Conservation (phyloP, 2,888 invertebrate genomes). For the Tigriopus californicus region DNA sequence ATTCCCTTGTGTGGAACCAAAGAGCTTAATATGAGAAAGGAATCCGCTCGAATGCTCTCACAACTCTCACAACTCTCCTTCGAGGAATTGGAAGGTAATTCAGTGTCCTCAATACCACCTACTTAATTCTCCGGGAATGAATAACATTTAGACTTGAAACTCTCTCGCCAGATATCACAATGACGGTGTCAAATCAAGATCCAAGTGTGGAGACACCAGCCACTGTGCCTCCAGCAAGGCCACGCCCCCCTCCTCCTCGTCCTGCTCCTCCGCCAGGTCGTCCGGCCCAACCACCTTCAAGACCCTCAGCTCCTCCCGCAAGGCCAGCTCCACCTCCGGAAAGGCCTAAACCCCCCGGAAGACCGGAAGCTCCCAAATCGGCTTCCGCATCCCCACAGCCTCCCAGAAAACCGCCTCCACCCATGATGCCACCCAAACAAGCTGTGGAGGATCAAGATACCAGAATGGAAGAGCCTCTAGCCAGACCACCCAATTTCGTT, state of each 20-base stretch:
- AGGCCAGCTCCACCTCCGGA: constrained; percentile 32
- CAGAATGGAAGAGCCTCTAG: constrained; percentile 21
- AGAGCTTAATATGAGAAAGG: constrained; percentile 5
- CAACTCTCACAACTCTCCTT: constrained; percentile 6
- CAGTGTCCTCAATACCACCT: background rate
- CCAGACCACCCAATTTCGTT: constrained; percentile 17
- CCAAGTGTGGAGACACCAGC: constrained; percentile 34
- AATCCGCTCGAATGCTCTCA: constrained; percentile 8
- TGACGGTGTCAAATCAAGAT: constrained; percentile 15
- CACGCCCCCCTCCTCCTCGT: constrained; percentile 34
- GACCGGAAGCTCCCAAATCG: constrained; percentile 28
- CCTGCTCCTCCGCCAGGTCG: constrained; percentile 38
- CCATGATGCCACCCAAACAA: background rate
- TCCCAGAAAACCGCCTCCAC: constrained; percentile 11
- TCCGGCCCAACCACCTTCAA: constrained; percentile 32
- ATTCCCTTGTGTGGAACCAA: constrained; percentile 38
- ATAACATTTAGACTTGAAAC: background rate
- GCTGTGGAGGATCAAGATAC: constrained; percentile 21
- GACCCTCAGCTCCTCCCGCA: constrained; percentile 36
- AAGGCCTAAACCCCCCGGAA: constrained; percentile 27
- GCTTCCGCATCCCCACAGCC: constrained; percentile 20
- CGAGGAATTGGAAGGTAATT: constrained; percentile 13
- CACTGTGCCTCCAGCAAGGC: constrained; percentile 22
- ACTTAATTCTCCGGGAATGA: background rate
- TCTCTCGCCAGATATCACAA: background rate